These are phyloP conservation scores for Dryoscopus gambensis DNA, from an alignment of 2,113 vertebrate species.

Conservation along the genomic window DNA sequence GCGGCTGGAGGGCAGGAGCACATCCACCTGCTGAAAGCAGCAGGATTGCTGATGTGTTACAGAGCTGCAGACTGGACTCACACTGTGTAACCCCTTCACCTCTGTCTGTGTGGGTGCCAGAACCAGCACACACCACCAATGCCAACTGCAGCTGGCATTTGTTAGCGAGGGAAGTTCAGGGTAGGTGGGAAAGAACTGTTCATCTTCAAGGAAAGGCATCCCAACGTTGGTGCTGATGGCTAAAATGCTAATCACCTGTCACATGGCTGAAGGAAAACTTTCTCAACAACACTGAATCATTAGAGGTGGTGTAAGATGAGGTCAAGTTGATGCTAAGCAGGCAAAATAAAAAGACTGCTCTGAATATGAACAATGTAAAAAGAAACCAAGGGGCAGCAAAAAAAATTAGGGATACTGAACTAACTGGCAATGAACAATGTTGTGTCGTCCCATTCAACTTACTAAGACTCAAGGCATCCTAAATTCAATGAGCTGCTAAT, in stretches of 20 bases:
- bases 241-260: not conserved
- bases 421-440: not conserved
- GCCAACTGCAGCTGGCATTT: not conserved
- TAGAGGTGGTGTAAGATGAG: not conserved
- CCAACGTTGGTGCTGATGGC: not conserved
- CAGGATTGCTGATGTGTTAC: not conserved
- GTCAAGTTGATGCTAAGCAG: not conserved
- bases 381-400: not conserved
- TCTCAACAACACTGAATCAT: not conserved
- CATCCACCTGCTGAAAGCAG: not conserved
- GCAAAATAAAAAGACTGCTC: not conserved
- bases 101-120: not conserved
- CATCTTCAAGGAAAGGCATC: not conserved
- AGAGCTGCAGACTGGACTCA: not conserved
- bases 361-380: not conserved
- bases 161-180: not conserved
- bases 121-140: accelerated
- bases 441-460: not conserved
- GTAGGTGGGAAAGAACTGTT: not conserved
- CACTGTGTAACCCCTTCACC: not conserved
- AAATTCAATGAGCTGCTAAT: not conserved
- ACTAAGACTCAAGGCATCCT: not conserved
- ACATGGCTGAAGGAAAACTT: not conserved
- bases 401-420: not conserved
- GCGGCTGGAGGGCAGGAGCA: not conserved